phyloP scores from a whole-genome alignment of 2,888 invertebrate species.

The Leptinotarsa rubiginosa region DNA sequence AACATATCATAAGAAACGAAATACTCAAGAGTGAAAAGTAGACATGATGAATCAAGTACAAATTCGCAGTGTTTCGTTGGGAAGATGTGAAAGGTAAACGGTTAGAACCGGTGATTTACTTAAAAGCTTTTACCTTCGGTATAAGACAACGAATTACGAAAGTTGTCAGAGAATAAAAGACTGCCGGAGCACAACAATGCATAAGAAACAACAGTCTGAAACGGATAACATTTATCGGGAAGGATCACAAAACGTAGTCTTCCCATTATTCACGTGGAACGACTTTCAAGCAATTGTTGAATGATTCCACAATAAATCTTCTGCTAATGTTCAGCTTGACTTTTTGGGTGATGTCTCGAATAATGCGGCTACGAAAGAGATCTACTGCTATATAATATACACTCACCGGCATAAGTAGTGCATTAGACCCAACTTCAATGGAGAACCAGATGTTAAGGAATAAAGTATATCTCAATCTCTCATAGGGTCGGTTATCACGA shows the following conservation, averaged over 20 bases:
- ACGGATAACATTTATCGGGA: constrained; percentile 53
- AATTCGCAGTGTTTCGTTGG: constrained; percentile 32
- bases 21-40: too few relatives aligned
- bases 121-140: constrained; percentile 50
- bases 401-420: too few relatives aligned
- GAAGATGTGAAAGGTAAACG: constrained; percentile 30
- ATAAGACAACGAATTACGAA: constrained; percentile 46
- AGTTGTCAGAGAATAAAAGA: constrained; percentile 49
- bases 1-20: too few relatives aligned
- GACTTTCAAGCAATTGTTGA: constrained; percentile 52
- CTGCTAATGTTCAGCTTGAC: constrained; percentile 46
- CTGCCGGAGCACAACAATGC: constrained; percentile 43
- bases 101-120: constrained; percentile 50
- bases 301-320: constrained; percentile 54
- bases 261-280: constrained; percentile 55
- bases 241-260: constrained; percentile 52
- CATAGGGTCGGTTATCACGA: too few relatives aligned
- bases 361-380: background rate
- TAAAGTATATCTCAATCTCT: too few relatives aligned
- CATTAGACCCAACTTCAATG: too few relatives aligned
- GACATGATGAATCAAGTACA: background rate
- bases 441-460: too few relatives aligned
- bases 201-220: constrained; percentile 45
- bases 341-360: constrained; percentile 28
- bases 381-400: background rate